Base-by-base conservation (phyloP, 2,113 vertebrate genomes). In the Gymnocephalus cernua region DNA sequence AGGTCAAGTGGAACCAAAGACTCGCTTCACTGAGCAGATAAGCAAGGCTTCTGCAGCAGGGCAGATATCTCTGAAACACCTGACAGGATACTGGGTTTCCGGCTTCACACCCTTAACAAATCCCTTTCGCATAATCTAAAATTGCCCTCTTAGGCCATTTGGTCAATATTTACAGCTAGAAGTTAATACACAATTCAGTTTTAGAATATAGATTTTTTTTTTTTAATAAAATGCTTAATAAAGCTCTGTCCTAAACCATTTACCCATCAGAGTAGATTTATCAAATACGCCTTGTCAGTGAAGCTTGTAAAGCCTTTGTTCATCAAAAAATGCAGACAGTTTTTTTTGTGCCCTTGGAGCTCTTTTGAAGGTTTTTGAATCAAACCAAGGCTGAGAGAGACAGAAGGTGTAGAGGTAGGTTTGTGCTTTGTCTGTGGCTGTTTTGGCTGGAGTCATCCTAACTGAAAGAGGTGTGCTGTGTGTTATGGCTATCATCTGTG, bases 401-500 rank as follows among this genome's bases (percentile, higher is more conserved):
- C 51, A 14, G 45, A n/a, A 35, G 56, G 58, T 79, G 78, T 41
- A 11, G 68, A 83, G 68, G 83, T 53, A 35, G 25, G 18, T 15
- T n/a, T 61, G 56, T 83, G 73, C 73, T 83, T 56, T 79, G 86
- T 86, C 85, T 84, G 32, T 12, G 29, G 64, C 63, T 91, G 89
- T 91, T 92, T 86, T 83, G 87, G 10, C 91, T 91, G 56, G 74
- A 89, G 64, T 85, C 77, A 77, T 62, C 59, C 53, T 4, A 2
- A 65, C 7, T 69, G 21, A 72, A 57, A 50, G 51, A 65, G 71
- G 81, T 66, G 65, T 54, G 57, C 44, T 4, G 27, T 54, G 29
- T 89, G 90, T 91, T 91, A 80, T 90, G 92, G 73, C 90, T 91
- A 45, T 82, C 48, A 35, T 67, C 80, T 65, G 51, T 86, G 80